These are phyloP conservation scores for Sesia apiformis DNA, from an alignment of 2,888 invertebrate genomes.

Conservation along the genomic window DNA sequence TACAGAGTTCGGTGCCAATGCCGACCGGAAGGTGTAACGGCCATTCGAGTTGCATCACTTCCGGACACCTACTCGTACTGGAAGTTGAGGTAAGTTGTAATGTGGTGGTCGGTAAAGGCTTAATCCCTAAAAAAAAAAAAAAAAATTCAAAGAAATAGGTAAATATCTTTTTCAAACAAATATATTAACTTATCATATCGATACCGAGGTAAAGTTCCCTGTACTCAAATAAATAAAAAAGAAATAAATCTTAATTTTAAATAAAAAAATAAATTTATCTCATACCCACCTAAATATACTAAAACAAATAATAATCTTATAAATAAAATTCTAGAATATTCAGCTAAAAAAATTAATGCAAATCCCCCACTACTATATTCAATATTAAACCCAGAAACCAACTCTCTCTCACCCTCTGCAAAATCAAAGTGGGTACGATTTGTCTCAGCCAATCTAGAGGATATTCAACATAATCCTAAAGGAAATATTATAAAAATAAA, in stretches of 20 bases:
- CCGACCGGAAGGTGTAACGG: constrained; percentile 24
- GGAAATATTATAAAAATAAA: constrained; percentile 73
- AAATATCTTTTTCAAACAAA: constrained; percentile 80
- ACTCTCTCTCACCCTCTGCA: constrained; percentile 84
- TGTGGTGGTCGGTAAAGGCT: too few species aligned
- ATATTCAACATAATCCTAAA: constrained; percentile 71
- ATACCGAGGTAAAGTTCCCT: constrained; percentile 80
- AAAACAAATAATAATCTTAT: constrained; percentile 76
- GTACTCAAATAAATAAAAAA: constrained; percentile 79
- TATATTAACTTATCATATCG: constrained; percentile 85
- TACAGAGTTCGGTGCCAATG: constrained; percentile 35
- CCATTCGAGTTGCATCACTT: constrained; percentile 29
- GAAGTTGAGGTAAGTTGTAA: constrained; percentile 8
- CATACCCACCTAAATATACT: constrained; percentile 74
- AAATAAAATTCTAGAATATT: constrained; percentile 81
- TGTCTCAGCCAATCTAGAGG: constrained; percentile 79
- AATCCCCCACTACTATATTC: constrained; percentile 82
- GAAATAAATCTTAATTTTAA: constrained; percentile 70
- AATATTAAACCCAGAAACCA: constrained; percentile 86
- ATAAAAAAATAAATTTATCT: constrained; percentile 64
- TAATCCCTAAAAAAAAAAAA: constrained; percentile 76
- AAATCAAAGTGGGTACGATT: constrained; percentile 87
- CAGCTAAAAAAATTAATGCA: constrained; percentile 82
- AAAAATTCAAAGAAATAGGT: constrained; percentile 77
- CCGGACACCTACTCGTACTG: constrained; percentile 19